Evolutionary conservation across 2,888 invertebrate genomes (phyloP).

Genomic region (Oxyteleia sp.): DNA sequence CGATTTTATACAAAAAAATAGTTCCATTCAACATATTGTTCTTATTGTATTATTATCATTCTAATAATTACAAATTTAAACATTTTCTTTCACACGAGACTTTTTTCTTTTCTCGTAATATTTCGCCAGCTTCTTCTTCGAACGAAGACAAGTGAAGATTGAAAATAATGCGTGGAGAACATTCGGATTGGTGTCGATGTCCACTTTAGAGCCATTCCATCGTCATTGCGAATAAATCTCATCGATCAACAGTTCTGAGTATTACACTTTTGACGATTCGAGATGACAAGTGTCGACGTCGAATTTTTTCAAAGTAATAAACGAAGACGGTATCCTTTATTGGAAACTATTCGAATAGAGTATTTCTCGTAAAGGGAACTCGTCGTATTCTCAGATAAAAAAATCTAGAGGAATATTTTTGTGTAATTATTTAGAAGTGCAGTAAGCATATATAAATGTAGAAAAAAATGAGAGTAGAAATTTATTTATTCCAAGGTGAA

Average conservation of each 20-base stretch:
- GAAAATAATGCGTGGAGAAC: neutral
- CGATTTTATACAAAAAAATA: too few species aligned
- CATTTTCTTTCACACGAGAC: too few species aligned
- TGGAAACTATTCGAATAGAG: neutral
- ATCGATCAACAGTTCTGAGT: slow-evolving; percentile 38
- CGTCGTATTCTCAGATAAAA: neutral
- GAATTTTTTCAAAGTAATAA: slow-evolving; percentile 10
- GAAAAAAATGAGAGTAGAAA: neutral
- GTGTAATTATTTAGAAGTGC: neutral
- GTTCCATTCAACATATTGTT: too few species aligned
- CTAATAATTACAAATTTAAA: too few species aligned
- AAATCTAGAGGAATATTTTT: neutral
- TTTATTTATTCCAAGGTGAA: too few species aligned
- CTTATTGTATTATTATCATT: too few species aligned
- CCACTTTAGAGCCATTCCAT: slow-evolving; percentile 58
- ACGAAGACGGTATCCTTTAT: neutral
- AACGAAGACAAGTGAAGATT: slow-evolving; percentile 8
- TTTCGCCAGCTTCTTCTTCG: slow-evolving; percentile 9
- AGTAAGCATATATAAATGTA: neutral
- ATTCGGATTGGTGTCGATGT: slow-evolving; percentile 50
- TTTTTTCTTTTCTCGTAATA: too few species aligned
- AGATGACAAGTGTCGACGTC: neutral
- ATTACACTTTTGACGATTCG: slow-evolving; percentile 22
- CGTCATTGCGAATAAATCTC: slow-evolving; percentile 32
- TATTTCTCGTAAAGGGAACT: neutral